These are phyloP conservation scores for Zoanthus gigantus DNA, from an alignment of 92 coral and sea anemone genomes.

Conservation along the genomic window DNA sequence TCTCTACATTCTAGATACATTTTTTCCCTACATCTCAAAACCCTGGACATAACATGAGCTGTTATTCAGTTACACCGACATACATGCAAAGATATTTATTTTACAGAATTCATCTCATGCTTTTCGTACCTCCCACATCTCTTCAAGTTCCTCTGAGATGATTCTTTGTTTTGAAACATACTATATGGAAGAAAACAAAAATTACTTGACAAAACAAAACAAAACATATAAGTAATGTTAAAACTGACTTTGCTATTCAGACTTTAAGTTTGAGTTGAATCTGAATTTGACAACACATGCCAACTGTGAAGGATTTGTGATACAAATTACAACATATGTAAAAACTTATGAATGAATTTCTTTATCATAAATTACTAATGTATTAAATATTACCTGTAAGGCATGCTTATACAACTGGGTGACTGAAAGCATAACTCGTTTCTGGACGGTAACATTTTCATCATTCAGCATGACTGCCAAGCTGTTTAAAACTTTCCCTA, in stretches of 20 bases:
- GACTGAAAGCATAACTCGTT: conserved; percentile 92
- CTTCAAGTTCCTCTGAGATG: conserved; percentile 88
- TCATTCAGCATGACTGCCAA: conserved; percentile 91
- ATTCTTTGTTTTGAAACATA: conserved; percentile 93
- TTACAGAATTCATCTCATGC: background rate
- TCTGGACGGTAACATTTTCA: conserved; percentile 94
- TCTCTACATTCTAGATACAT: too few relatives aligned
- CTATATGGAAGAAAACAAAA: conserved; percentile 32
- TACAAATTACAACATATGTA: background rate
- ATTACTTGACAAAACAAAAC: background rate
- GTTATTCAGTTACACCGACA: background rate
- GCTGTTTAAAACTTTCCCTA: conserved; percentile 84
- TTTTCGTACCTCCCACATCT: conserved; percentile 93
- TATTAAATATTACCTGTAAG: conserved; percentile 71
- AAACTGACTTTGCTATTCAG: too few relatives aligned
- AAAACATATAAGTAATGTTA: too few relatives aligned
- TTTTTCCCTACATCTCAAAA: too few relatives aligned
- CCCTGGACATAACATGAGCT: background rate
- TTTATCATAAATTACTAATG: background rate
- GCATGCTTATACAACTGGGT: conserved; percentile 93
- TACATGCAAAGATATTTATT: background rate
- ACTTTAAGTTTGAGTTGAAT: too few relatives aligned
- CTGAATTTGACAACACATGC: too few relatives aligned
- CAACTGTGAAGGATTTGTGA: too few relatives aligned
- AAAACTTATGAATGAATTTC: background rate